Conservation (phyloP, 2,797 vertebrate genomes). For the Sebastes hubbsi region DNA sequence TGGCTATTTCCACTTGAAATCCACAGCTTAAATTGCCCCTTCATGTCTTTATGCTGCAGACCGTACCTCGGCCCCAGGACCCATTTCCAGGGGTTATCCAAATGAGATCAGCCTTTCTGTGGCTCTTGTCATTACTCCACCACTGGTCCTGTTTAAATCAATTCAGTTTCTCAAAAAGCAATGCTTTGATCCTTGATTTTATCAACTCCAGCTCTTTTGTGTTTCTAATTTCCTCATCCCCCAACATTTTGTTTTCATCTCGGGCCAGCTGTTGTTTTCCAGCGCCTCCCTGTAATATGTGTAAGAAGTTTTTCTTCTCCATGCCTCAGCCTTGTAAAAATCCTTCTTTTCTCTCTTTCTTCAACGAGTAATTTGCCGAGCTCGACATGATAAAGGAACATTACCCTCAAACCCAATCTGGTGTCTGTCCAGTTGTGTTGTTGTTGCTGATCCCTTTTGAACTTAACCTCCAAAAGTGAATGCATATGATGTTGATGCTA, state of each 20-base stretch:
- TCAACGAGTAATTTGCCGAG: slow-evolving; percentile 51
- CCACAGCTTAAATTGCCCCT: slow-evolving; percentile 22
- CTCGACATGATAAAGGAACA: slow-evolving; percentile 43
- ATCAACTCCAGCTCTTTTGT: slow-evolving; percentile 84
- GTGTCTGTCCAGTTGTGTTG: slow-evolving; percentile 39
- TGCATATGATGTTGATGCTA: not conserved
- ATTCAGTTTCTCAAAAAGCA: slow-evolving; percentile 70
- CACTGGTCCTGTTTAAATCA: slow-evolving; percentile 77
- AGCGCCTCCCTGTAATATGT: slow-evolving; percentile 76
- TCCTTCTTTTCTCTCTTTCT: slow-evolving; percentile 60
- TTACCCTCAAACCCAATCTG: slow-evolving; percentile 25
- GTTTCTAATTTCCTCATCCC: slow-evolving; percentile 85
- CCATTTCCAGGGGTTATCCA: slow-evolving; percentile 65
- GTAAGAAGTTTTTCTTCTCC: slow-evolving; percentile 73
- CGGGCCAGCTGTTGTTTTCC: slow-evolving; percentile 83
- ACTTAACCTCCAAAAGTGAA: slow-evolving; percentile 16
- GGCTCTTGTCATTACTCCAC: slow-evolving; percentile 69
- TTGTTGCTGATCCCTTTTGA: slow-evolving; percentile 29
- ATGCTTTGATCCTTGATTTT: slow-evolving; percentile 83
- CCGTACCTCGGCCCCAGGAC: slow-evolving; percentile 24
- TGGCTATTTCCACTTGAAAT: slow-evolving; percentile 23
- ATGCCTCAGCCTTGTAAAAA: slow-evolving; percentile 67
- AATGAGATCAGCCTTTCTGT: slow-evolving; percentile 72
- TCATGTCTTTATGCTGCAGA: slow-evolving; percentile 16
- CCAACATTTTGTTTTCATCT: slow-evolving; percentile 81